Percentiles rank a stretch among this genome's conserved stretches.
Conservation (phyloP, 2,113 vertebrate genomes). For the Hipposideros armiger region DNA sequence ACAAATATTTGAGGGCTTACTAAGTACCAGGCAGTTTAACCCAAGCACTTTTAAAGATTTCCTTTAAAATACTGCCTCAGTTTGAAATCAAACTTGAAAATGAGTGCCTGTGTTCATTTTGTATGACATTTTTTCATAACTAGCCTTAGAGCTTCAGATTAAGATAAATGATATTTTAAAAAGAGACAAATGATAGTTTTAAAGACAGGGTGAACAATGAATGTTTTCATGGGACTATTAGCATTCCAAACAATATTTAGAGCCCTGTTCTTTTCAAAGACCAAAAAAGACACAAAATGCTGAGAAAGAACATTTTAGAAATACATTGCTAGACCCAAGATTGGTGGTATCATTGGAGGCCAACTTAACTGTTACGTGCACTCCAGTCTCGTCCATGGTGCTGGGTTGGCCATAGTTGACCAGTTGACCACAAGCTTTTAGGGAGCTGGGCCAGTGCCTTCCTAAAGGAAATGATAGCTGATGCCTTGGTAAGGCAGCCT, state of each 20-base stretch:
- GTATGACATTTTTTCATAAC: background rate
- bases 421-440: background rate
- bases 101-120: background rate
- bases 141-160: background rate
- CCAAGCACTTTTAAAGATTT: background rate
- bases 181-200: slow-evolving; percentile 13
- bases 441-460: background rate
- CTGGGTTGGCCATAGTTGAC: background rate
- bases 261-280: background rate
- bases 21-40: background rate
- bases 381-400: rapidly evolving
- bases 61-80: background rate
- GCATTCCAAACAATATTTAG: slow-evolving; percentile 6
- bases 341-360: background rate
- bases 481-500: background rate
- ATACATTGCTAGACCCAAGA: rapidly evolving
- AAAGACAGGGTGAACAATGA: slow-evolving; percentile 22
- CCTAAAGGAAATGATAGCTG: background rate
- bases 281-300: background rate
- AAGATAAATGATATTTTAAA: slow-evolving; percentile 49
- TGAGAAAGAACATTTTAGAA: background rate
- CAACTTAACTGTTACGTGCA: rapidly evolving
- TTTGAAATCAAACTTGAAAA: background rate
- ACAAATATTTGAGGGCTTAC: slow-evolving; percentile 49
- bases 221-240: background rate